Base-by-base conservation (phyloP, 2,888 invertebrate genomes). In the Catonia carolina region DNA sequence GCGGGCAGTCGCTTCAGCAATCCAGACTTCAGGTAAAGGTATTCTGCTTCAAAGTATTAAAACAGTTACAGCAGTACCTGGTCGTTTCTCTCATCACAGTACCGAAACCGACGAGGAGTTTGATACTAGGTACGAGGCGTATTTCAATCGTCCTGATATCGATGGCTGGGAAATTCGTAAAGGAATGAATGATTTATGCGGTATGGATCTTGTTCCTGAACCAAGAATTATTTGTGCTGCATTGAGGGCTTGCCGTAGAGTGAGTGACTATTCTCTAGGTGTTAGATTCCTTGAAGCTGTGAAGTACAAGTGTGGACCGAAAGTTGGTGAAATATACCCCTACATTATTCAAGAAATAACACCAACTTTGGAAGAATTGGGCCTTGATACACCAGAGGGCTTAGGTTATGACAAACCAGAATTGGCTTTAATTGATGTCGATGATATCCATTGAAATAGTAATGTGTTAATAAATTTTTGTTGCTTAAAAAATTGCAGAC, bases 391-490 rank as follows among this genome's bases (percentile, higher is more conserved):
- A 27, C 90, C 89, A 0, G 97, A 97, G 73, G 93, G 98, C 71
- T 79, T 99, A 68, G 97, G 97, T 60, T 97, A 92, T 69, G 96
- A 97, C 75, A 89, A 94, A 75, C 99, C 98, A 57, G 97, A 99
- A 76, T 76, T 98, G 72, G 92, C 89, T 60, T 77, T 93, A 64
- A 75, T 84, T 67, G 81, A 79, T 68, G 84, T 88, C 56, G 86
- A 81, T 69, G 84, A 89, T 58, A 79, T 84, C 68, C 78, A 80
- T 67, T 72, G 67, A 71, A 20, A 14, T 23, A 14, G 22, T 22
- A 45, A 45, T 45, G n/a, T n/a, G n/a, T n/a, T n/a, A n/a, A n/a
- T n/a, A n/a, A n/a, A n/a, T n/a, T n/a, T n/a, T n/a, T n/a, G n/a
- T n/a, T n/a, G n/a, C n/a, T n/a, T n/a, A n/a, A n/a, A n/a, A n/a